Conservation (phyloP, 2,113 vertebrate species). For the Suncus etruscus region DNA sequence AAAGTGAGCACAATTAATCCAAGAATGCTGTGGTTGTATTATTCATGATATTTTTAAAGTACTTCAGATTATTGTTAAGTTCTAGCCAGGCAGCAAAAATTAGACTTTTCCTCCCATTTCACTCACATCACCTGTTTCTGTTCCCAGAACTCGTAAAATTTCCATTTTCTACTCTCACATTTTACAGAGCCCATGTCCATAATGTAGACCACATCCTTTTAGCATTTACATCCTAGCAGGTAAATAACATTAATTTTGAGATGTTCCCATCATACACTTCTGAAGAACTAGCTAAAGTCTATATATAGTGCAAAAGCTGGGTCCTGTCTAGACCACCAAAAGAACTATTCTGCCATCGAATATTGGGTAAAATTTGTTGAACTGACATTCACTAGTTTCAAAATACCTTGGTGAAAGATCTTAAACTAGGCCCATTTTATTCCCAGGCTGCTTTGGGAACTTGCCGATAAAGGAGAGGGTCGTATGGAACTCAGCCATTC, state of each 20-base stretch:
- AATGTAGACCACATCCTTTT: slow-evolving; percentile 84
- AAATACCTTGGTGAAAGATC: slow-evolving; percentile 28
- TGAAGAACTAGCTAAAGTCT: slow-evolving; percentile 79
- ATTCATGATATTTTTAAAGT: slow-evolving; percentile 38
- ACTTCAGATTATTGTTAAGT: slow-evolving; percentile 60
- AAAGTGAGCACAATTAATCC: slow-evolving; percentile 10
- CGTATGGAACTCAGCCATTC: neutral
- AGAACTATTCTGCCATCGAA: slow-evolving; percentile 65
- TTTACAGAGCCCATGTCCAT: slow-evolving; percentile 80
- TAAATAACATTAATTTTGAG: slow-evolving; percentile 85
- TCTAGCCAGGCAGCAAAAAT: slow-evolving; percentile 71
- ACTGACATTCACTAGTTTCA: slow-evolving; percentile 1
- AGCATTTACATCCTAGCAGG: slow-evolving; percentile 83
- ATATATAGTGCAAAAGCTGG: slow-evolving; percentile 75
- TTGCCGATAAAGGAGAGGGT: neutral
- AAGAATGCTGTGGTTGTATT: slow-evolving; percentile 42
- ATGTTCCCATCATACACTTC: slow-evolving; percentile 82
- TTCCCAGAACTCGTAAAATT: slow-evolving; percentile 85
- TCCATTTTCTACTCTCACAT: slow-evolving; percentile 83
- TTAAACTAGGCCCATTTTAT: slow-evolving; percentile 23
- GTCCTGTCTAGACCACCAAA: slow-evolving; percentile 76
- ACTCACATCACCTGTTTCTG: slow-evolving; percentile 74
- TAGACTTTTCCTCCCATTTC: slow-evolving; percentile 74
- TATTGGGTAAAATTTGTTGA: slow-evolving; percentile 32
- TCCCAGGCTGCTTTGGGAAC: neutral